Evolutionary conservation across 2,113 vertebrate species (phyloP), one percentile per base, ranked within the genome.

Genomic region (Tangachromis dhanisi): DNA sequence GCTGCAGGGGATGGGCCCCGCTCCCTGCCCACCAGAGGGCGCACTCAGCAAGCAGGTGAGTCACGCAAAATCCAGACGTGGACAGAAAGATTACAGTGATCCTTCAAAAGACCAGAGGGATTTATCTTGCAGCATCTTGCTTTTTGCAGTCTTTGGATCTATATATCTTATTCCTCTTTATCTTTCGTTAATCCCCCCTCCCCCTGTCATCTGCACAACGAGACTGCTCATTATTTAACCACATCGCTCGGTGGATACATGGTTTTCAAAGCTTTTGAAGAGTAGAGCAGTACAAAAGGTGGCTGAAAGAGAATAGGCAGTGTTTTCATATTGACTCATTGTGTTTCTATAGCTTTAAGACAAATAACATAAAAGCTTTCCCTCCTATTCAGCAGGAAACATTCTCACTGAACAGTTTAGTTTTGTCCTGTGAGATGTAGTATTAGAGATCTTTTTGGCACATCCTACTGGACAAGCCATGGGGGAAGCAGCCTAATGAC

Each of bases 31-130:
- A 96, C 97, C 91, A 95, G 93, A 90, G 97, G 97, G 86, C 97
- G 97, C 95, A 99, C 99, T 9, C 98, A 98, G 96, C 98, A 99
- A 98, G 98, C 98, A 97, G 98, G 98, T 99, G 93, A 90, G 95
- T 63, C 33, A 49, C 26, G 33, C 61, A 31, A 13, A 84, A 82
- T 82, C 83, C 80, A 76, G 86, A 92, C 88, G 90, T 82, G 81
- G 63, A 45, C 16, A 63, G 42, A 51, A 29, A 78, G 73, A 78
- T 78, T 78, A 78, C 26, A 31, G 45, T 4, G 42, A 38, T 80
- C 6, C 24, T 40, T 82, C 29, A 49, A 51, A 84, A 55, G 31
- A 31, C 45, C 11, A 7, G 24, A 6, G 59, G 51, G 57, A 21
- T 85, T 85, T 54, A 49, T 40, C 14, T 49, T 54, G 49, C 14